Percentiles rank a stretch among this genome's conserved stretches.
Evolutionary conservation across 2,888 invertebrate genomes (phyloP).

Genomic region (Thecocarcelia acutangulata): DNA sequence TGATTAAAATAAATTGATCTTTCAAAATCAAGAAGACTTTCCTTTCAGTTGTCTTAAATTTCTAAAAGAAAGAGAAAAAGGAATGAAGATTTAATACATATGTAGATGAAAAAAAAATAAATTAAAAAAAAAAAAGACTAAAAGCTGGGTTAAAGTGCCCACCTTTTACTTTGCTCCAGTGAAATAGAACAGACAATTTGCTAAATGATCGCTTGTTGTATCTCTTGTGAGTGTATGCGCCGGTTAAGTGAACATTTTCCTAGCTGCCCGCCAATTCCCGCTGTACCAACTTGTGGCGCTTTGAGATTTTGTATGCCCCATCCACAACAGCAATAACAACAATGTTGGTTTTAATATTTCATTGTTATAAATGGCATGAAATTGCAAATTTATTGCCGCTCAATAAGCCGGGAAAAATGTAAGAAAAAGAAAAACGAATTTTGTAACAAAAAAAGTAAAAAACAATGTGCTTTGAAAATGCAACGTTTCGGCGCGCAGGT

Average conservation of each 20-base stretch:
- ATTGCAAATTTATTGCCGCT: conserved; percentile 76
- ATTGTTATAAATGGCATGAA: conserved; percentile 70
- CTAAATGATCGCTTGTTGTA: conserved; percentile 32
- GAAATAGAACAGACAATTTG: conserved; percentile 43
- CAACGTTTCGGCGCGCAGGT: conserved; percentile 28
- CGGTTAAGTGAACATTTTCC: conserved; percentile 24
- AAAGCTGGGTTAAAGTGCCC: conserved; percentile 55
- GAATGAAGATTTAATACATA: background rate
- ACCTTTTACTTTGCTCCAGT: conserved; percentile 58
- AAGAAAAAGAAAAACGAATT: conserved; percentile 21
- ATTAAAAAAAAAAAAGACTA: conserved; percentile 15
- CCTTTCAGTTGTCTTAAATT: conserved; percentile 3
- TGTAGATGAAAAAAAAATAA: background rate
- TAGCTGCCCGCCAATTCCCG: conserved; percentile 12
- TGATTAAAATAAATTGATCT: conserved; percentile 66
- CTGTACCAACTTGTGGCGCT: background rate
- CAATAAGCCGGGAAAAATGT: conserved; percentile 50
- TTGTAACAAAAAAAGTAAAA: background rate
- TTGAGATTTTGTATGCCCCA: conserved; percentile 6
- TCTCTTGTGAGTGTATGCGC: no score
- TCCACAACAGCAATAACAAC: conserved; percentile 22
- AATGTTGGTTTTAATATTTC: conserved; percentile 60
- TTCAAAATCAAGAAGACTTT: conserved; percentile 44
- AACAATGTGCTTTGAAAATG: conserved; percentile 19
- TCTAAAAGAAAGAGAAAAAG: background rate